Evolutionary conservation across 2,797 vertebrate species (phyloP).

Genomic region (Lerista edwardsae): DNA sequence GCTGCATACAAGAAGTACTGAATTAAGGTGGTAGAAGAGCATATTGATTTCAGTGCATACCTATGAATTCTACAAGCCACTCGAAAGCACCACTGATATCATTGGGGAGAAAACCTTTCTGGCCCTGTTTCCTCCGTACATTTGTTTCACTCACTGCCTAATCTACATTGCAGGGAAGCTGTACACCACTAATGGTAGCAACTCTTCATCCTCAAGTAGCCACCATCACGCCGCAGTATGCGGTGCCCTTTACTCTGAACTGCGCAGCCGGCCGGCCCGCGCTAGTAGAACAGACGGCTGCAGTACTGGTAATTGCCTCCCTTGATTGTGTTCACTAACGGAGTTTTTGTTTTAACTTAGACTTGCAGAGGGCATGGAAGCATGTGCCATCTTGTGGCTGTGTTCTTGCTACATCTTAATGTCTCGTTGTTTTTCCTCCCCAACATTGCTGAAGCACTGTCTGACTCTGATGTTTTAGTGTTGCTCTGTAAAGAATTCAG

Average conservation of each 20-base stretch:
- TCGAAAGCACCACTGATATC: constrained; percentile 49
- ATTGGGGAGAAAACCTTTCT: constrained; percentile 62
- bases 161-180: constrained; percentile 96
- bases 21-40: constrained; percentile 28
- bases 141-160: constrained; percentile 85
- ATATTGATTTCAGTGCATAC: constrained; percentile 40
- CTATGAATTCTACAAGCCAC: constrained; percentile 38
- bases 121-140: constrained; percentile 74
- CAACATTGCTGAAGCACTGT: constrained; percentile 78
- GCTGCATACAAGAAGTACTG: background rate
- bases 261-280: constrained; percentile 93
- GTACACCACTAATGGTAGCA: constrained; percentile 99
- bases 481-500: constrained; percentile 75
- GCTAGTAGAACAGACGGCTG: constrained; percentile 98
- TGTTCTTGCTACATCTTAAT: constrained; percentile 85
- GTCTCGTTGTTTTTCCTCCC: constrained; percentile 79
- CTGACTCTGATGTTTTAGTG: constrained; percentile 78
- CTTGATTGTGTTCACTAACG: constrained; percentile 83
- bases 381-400: constrained; percentile 92
- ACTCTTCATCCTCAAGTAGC: constrained; percentile 98
- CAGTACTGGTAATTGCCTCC: constrained; percentile 98
- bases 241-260: constrained; percentile 96
- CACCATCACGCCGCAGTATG: constrained; percentile 96
- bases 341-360: constrained; percentile 83
- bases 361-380: constrained; percentile 97